phyloP scores from a whole-genome alignment of 2,113 vertebrate species.

The Corythaixoides concolor region DNA sequence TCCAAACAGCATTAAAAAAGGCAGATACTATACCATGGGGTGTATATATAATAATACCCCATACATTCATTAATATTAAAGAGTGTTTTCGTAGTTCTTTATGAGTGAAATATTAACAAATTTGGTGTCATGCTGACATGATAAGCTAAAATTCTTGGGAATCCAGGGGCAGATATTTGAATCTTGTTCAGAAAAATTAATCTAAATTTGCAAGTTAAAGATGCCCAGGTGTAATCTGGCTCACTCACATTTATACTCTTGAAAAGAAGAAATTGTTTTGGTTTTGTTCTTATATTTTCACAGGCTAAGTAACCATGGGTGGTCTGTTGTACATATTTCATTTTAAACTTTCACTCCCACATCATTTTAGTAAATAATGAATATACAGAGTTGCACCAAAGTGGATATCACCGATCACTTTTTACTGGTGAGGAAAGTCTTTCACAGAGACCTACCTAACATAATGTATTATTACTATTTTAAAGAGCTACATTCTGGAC shows the following conservation, averaged over 20 bases:
- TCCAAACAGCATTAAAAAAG: background rate
- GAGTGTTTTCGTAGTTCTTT: background rate
- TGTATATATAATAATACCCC: background rate
- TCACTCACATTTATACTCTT: background rate
- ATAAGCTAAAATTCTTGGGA: background rate
- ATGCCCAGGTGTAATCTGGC: no score
- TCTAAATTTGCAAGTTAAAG: background rate
- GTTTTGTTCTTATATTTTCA: background rate
- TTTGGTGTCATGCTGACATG: background rate
- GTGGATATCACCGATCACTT: background rate
- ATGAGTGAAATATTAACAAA: background rate
- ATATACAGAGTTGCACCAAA: background rate
- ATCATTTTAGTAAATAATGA: background rate
- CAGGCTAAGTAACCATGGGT: background rate
- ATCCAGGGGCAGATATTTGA: background rate
- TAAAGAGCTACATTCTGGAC: background rate
- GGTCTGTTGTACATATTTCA: background rate
- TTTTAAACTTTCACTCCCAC: background rate
- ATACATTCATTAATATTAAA: background rate
- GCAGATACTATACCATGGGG: background rate
- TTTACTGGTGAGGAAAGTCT: background rate
- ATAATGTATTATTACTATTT: background rate
- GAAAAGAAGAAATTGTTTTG: background rate
- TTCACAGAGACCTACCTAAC: background rate
- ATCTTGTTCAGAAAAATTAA: background rate